A percentile compares a stretch with the other conserved stretches of the same genome.
These are phyloP conservation scores for Euwallacea similis DNA, from an alignment of 1,140 invertebrate species.

Conservation along the genomic window DNA sequence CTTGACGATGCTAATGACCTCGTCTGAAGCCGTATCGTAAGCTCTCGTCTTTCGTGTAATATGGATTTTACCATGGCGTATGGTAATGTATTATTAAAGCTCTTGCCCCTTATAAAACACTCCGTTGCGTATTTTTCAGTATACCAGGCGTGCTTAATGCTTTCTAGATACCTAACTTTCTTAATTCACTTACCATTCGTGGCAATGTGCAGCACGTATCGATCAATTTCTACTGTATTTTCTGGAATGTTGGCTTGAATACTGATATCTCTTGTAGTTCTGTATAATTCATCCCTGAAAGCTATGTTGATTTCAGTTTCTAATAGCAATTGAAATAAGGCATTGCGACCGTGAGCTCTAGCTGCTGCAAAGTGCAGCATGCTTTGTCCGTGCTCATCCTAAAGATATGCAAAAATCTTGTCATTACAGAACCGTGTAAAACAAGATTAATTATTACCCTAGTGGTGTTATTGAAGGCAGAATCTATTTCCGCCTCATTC, in stretches of 20 bases:
- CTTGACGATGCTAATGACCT: too few relatives aligned
- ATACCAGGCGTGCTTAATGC: too few relatives aligned
- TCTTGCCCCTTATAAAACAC: too few relatives aligned
- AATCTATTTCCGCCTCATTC: slow-evolving; percentile 42
- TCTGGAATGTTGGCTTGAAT: slow-evolving; percentile 73
- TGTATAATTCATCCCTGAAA: slow-evolving; percentile 78
- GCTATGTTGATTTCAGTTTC: slow-evolving; percentile 78
- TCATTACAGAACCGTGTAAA: background rate
- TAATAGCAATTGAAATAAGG: slow-evolving; percentile 73
- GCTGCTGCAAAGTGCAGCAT: slow-evolving; percentile 87
- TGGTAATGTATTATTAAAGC: too few relatives aligned
- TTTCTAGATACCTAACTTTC: too few relatives aligned
- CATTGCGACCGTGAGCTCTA: slow-evolving; percentile 73
- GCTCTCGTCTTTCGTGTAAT: too few relatives aligned
- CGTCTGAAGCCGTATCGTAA: too few relatives aligned
- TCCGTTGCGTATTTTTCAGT: too few relatives aligned
- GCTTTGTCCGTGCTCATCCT: slow-evolving; percentile 84
- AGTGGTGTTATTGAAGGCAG: slow-evolving; percentile 63
- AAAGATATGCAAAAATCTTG: background rate
- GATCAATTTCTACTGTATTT: slow-evolving; percentile 82
- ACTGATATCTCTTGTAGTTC: slow-evolving; percentile 85
- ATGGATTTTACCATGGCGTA: too few relatives aligned
- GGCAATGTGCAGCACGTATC: slow-evolving; percentile 73
- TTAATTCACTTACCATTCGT: slow-evolving; percentile 63
- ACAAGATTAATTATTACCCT: slow-evolving; percentile 55